Evolutionary conservation across 2,113 vertebrate genomes (phyloP).

Genomic region (Electrona antarctica): DNA sequence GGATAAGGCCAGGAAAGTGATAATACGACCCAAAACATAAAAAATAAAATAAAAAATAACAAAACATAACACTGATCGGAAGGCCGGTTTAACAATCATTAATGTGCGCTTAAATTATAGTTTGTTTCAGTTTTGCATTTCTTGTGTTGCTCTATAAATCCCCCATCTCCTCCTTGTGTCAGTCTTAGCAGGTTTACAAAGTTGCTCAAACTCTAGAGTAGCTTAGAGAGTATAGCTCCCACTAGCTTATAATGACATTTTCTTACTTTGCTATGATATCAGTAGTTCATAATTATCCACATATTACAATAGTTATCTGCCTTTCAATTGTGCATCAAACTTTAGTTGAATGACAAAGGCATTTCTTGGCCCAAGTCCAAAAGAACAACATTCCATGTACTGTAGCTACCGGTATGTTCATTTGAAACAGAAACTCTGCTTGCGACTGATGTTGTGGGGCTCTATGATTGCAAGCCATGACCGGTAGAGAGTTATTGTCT

Average conservation of each 20-base stretch:
- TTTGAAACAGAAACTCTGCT: too few species aligned
- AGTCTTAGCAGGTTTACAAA: constrained; percentile 28
- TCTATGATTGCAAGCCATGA: too few species aligned
- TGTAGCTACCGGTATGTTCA: too few species aligned
- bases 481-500: too few species aligned
- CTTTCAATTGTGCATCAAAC: constrained; percentile 1
- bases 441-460: too few species aligned
- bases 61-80: constrained; percentile 61
- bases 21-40: constrained; percentile 16
- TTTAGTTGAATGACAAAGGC: constrained; percentile 15
- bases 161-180: constrained; percentile 13
- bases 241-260: constrained; percentile 38
- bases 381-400: too few species aligned
- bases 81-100: constrained; percentile 52
- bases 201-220: constrained; percentile 13
- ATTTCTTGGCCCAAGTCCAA: not conserved
- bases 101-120: constrained; percentile 39
- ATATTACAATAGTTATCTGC: constrained; percentile 7
- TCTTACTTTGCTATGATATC: constrained; percentile 42
- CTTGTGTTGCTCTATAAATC: constrained; percentile 26
- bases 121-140: constrained; percentile 34
- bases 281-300: constrained; percentile 43
- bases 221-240: not conserved
- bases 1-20: constrained; percentile 56
- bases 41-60: constrained; percentile 41